Base-by-base conservation (phyloP, 2,797 vertebrate genomes). In the Chlorospingus flavigularis region DNA sequence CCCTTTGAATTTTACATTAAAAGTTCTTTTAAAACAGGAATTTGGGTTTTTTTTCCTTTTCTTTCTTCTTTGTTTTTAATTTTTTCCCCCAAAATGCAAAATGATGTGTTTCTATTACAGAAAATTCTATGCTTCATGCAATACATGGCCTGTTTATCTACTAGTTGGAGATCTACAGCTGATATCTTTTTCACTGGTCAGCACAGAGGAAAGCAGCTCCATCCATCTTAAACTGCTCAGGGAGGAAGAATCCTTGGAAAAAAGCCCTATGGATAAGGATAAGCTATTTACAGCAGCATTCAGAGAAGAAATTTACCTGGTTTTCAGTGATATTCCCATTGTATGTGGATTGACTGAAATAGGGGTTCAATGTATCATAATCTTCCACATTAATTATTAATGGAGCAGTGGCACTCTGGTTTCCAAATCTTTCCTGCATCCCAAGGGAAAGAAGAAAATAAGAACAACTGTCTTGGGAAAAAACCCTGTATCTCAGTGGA, bases 351-450 rank as follows among this genome's bases (percentile, higher is more conserved):
- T 96, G 97, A 67, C 47, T 96, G 96, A 98, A 98, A 90, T 97
- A 98, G 4, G 98, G 98, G 90, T 98, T 98, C 90, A 98, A 9
- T 21, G 98, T 98, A 55, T 98, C 98, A 72, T 96, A 97, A 83
- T 98, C 98, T 31, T 82, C 3, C 2, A 98, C 84, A 2, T 31
- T 35, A 26, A 98, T 97, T 80, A 80, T n/a, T 65, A 98, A 95
- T 0, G 53, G 47, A 6, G 97, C 85, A 3, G 80, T 98, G 95
- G 96, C 96, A 7, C 7, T 95, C 16, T 94, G 57, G 3, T 40
- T 76, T 10, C 43, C 86, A 19, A 18, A 35, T 58, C 4, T 82
- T 90, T 98, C 98, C 98, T 98, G 81, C 7, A 95, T 83, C 3
- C 37, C 94, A 95, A 93, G 15, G 42, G 47, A 86, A 82, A 58